Base-by-base conservation (phyloP, 2,888 invertebrate species). In the Acrocyrtus sp. region DNA sequence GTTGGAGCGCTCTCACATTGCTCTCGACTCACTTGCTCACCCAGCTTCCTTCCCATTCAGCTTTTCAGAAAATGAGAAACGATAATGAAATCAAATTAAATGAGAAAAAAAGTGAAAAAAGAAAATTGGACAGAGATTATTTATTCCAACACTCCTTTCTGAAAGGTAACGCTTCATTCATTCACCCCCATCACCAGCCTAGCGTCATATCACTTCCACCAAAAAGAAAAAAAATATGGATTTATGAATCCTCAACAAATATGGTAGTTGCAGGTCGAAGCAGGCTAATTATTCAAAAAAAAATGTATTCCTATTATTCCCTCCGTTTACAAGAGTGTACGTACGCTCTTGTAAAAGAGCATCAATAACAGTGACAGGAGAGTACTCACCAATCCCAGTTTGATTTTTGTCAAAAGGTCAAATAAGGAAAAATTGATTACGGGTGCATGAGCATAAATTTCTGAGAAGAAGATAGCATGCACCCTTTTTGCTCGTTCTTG, bases 171-270 rank as follows among this genome's bases (percentile, higher is more conserved):
- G 24, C 17, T 45, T 26, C 45, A 12, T 21, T 24, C 41, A 45
- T 29, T 66, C 51, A 58, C 12, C 34, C 12, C 34, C 34, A 34
- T 34, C 34, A 34, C 5, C 34, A n/a, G n/a, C n/a, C n/a, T n/a
- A n/a, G n/a, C n/a, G n/a, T n/a, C n/a, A n/a, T n/a, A n/a, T 66
- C 56, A 47, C 57, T 68, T 29, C 5, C 41, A 67, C 41, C 47
- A 60, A 58, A 68, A 68, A n/a, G n/a, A n/a, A n/a, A n/a, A n/a
- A n/a, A n/a, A n/a, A 5, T 34, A 34, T 61, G 56, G 62, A 69
- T 62, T 69, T 62, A 62, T 62, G 61, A 69, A 22, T 58, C 39
- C 26, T 62, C 29, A 48, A 39, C 69, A 61, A 69, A 69, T 69
- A 69, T 62, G 69, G 69, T 56, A 69, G 69, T 34, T 47, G 51